phyloP scores from a whole-genome alignment of 2,797 vertebrate species.

The Chiroxiphia lanceolata region DNA sequence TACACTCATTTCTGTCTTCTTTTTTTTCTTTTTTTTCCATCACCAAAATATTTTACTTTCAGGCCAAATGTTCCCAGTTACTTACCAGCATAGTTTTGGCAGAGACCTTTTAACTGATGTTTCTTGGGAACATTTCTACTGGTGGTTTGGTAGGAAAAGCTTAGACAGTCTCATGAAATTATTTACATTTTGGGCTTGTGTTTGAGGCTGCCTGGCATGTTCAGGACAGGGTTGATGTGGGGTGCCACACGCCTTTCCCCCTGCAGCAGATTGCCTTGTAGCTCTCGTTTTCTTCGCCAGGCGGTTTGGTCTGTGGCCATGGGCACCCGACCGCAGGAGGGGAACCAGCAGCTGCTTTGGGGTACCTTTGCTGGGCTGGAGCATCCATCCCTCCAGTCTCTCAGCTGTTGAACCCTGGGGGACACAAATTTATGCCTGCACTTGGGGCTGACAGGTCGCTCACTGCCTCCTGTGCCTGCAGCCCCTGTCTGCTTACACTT shows the following conservation, averaged over 20 bases:
- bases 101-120: not conserved
- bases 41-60: slow-evolving; percentile 44
- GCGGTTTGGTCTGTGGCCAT: not conserved
- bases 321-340: not conserved
- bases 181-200: not conserved
- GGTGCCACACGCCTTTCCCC: not conserved
- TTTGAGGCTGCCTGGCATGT: not conserved
- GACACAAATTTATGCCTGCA: not conserved
- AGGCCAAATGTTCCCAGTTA: slow-evolving; percentile 26
- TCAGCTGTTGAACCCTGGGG: not conserved
- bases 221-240: not conserved
- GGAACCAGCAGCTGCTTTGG: not conserved
- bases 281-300: not conserved
- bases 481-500: not conserved
- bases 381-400: not conserved
- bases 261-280: not conserved
- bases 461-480: not conserved
- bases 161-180: slow-evolving; percentile 38
- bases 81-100: slow-evolving; percentile 54
- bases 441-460: not conserved
- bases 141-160: slow-evolving; percentile 56
- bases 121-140: slow-evolving; percentile 3
- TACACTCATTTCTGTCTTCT: not conserved
- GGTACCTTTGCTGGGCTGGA: not conserved
- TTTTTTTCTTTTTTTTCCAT: not conserved